Evolutionary conservation across 2,797 vertebrate genomes (phyloP).

Genomic region (Luscinia megarhynchos): DNA sequence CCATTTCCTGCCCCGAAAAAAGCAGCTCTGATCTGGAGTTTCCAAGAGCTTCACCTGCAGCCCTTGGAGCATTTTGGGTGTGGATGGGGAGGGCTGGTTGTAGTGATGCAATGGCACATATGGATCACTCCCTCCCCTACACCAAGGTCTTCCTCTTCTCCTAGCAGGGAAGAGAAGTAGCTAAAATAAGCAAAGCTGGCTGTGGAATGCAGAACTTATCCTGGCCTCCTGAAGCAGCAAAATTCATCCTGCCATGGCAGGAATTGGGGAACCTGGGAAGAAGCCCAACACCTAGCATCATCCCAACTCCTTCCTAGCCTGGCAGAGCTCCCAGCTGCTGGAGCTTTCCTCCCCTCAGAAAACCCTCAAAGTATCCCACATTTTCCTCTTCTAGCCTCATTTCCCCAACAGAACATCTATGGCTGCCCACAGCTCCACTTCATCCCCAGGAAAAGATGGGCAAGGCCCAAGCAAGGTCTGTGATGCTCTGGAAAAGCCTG

Average conservation of each 20-base stretch:
- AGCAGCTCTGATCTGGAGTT: neutral
- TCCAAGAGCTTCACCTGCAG: neutral
- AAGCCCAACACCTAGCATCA: neutral
- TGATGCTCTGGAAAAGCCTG: neutral
- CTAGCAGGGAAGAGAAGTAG: neutral
- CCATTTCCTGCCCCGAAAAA: neutral
- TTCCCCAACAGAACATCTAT: neutral
- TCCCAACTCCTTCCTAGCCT: neutral
- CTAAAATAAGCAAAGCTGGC: neutral
- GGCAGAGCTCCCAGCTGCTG: neutral
- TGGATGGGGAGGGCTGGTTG: neutral
- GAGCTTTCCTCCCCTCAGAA: neutral
- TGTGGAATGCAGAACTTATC: neutral
- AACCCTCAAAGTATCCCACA: neutral
- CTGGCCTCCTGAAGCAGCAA: neutral
- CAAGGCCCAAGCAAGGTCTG: neutral
- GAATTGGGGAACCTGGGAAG: neutral
- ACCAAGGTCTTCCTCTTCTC: neutral
- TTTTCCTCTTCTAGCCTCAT: neutral
- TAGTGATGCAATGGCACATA: fast-evolving
- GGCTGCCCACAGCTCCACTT: neutral
- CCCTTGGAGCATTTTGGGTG: neutral
- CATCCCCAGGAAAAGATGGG: neutral
- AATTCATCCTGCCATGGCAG: neutral
- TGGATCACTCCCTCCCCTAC: neutral